Base-by-base conservation (phyloP, 2,113 vertebrate genomes). In the Pachycephala philippinensis region DNA sequence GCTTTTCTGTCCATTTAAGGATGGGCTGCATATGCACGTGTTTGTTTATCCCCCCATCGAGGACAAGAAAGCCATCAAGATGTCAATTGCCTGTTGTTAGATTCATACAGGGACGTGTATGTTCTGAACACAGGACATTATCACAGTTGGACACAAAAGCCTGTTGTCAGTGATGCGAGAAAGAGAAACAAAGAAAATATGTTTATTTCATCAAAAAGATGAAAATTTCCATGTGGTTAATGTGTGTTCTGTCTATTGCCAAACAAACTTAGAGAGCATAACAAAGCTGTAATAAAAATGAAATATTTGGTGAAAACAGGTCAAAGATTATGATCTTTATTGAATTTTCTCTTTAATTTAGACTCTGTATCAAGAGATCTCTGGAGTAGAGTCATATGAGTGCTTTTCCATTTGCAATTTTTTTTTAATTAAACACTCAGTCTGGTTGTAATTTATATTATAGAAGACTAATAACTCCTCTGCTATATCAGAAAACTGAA, bases 101-200 rank as follows among this genome's bases (percentile, higher is more conserved):
- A 95, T 93, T 96, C 82, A 88, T 94, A 93, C 4, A 64, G 54
- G 70, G 50, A 88, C 2, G 27, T 75, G 28, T 53, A 37, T 82
- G 40, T 76, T 97, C 92, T 83, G 74, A 95, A 52, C 87, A 95
- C 20, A 92, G 87, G 47, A 85, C 72, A 94, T 97, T 98, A 96
- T 95, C 91, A 90, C 96, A 97, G 96, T 44, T 97, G 90, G 77
- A 88, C 84, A 78, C 57, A 93, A 95, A 96, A 90, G 59, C 16
- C 35, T 95, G 65, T 92, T 96, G 84, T 88, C 95, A 91, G 42
- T 63, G 72, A 93, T 74, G 68, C 31, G 47, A 87, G 87, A 75
- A 95, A 97, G 63, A 72, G 45, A 72, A 97, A 93, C 40, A 87
- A 94, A 93, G 84, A 92, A 64, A 80, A 78, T 96, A 90, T 94